Evolutionary conservation across 2,113 vertebrate genomes (phyloP).

Genomic region (Cochlearius cochlearius): DNA sequence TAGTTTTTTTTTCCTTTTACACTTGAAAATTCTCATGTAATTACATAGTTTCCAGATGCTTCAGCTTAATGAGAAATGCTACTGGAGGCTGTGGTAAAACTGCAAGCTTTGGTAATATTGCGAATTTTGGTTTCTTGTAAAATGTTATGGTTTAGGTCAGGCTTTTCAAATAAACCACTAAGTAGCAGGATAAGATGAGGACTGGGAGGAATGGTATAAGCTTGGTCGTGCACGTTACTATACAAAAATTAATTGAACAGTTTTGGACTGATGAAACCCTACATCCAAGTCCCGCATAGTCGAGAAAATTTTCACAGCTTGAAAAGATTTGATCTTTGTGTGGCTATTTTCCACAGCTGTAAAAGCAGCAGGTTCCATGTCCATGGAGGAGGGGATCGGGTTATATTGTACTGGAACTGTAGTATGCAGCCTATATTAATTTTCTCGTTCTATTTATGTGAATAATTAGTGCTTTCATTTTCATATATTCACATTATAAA

Average conservation of each 20-base stretch:
- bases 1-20: not conserved
- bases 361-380: not conserved
- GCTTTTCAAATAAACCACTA: not conserved
- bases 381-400: not conserved
- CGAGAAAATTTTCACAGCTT: not conserved
- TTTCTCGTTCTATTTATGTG: slow-evolving; percentile 21
- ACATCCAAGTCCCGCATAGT: not conserved
- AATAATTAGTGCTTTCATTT: slow-evolving; percentile 65
- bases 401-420: not conserved
- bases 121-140: not conserved
- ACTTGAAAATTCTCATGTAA: not conserved
- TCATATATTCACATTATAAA: slow-evolving; percentile 28
- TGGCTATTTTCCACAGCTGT: not conserved
- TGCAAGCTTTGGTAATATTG: not conserved
- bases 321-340: not conserved
- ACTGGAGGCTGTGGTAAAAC: not conserved
- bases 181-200: not conserved
- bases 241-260: not conserved
- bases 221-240: not conserved
- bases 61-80: not conserved
- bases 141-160: not conserved
- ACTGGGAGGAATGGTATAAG: not conserved
- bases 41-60: not conserved
- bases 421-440: not conserved
- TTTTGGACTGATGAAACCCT: not conserved